Base-by-base conservation (phyloP, 2,888 invertebrate genomes). In the Oithona nana region DNA sequence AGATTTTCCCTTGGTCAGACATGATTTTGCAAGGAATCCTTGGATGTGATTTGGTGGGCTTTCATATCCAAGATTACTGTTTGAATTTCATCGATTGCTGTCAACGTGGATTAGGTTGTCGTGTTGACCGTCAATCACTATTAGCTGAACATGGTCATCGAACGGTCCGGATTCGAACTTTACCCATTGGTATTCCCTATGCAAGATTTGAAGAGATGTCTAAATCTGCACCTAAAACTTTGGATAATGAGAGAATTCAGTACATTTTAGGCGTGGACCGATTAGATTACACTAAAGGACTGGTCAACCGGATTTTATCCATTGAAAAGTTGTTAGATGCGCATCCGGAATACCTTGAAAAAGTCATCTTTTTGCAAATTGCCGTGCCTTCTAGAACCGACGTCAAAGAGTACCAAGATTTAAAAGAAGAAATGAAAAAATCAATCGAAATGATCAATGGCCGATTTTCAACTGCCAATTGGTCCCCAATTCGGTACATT, bases 211-310 rank as follows among this genome's bases (percentile, higher is more conserved):
- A 71, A 16, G 68, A 72, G 49, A 66, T 73, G 64, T 71, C 73
- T 8, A 67, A 70, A 61, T 69, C 68, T 57, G 73, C 73, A 3
- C 72, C 73, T 0, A 67, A 69, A n/a, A 26, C n/a, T 16, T 16
- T 50, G 11, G 28, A 29, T n/a, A 31, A 20, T 24, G 24, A 29
- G 8, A 26, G 57, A 3, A 39, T 60, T 20, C 29, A 87, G 74
- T 81, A 88, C 24, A 83, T 89, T 66, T 75, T 90, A 63, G 89
- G 89, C 13, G 89, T 90, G 6, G 90, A 90, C 73, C 80, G 89
- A 66, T 77, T 90, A 65, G 90, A 90, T 71, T 90, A 90, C 70
- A 90, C 89, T 57, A 90, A 90, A 77, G 90, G 89, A 13, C 76
- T 89, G 68, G 87, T 88, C 1, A 82, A 89, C 69, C 81, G 84